Base-by-base conservation (phyloP, 35 echinoderm and acorn worm genomes). In the Lytechinus variegatus region DNA sequence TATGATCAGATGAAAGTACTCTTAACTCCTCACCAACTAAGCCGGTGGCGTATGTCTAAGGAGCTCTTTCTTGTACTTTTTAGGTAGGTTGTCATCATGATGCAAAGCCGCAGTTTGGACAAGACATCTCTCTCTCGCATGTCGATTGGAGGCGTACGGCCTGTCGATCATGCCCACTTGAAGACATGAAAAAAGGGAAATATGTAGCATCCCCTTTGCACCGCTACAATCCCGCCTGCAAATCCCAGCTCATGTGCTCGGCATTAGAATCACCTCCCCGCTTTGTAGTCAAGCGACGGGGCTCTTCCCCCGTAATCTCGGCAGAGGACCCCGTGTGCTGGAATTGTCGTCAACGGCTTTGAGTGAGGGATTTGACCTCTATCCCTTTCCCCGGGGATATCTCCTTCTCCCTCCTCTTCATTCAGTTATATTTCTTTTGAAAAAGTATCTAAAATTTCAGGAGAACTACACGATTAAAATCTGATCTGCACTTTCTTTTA, bases 261-360 rank as follows among this genome's bases (percentile, higher is more conserved):
- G 52, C 88, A 90, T 90, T 52, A 90, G 52, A 90, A 90, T 90
- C 88, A 90, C 88, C 88, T 54, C 88, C 88, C 12, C 24, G 88
- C 88, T 90, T 90, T 90, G 88, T 90, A 44, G 88, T 90, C 52
- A 12, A 54, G 88, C 88, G 88, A 54, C 88, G 14, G 88, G 88
- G 88, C 88, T 90, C 88, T 90, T 54, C 52, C 88, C 29, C 29
- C 88, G 88, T 90, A 90, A 90, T 90, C 88, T 90, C 88, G 29
- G 88, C 88, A 44, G 28, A 90, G 88, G 88, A 90, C 28, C 88
- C 27, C 29, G 88, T 54, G 88, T 90, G 88, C 28, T 90, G 88
- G 88, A 90, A 90, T 52, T 90, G 88, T 90, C 88, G 88, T 90
- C 88, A 90, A 54, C 88, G 88, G 88, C 88, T 90, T 51, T 90